Base-by-base conservation (phyloP, 2,797 vertebrate genomes). In the Otolemur crassicaudatus region DNA sequence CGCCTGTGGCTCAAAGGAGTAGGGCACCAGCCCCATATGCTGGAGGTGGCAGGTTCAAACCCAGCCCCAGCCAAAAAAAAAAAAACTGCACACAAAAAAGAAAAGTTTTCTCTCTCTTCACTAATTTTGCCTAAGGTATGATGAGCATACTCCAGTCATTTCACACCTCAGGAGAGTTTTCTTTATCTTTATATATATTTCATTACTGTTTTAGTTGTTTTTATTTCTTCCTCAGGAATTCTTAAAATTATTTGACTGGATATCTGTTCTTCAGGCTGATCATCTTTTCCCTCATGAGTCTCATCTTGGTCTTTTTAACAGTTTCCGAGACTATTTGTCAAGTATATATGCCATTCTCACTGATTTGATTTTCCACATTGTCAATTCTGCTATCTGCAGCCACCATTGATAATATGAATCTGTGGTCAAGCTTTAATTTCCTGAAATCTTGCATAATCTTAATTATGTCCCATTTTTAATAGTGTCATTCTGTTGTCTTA, bases 301-400 rank as follows among this genome's bases (percentile, higher is more conserved):
- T 34, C 14, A 27, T 40, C 5, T 92, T 92, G 83, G n/a, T 61
- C 27, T 13, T 94, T 94, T 63, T 92, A 49, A 80, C 27, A 69
- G 2, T 76, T 91, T 89, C 16, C 83, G 43, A 91, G 4, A n/a
- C 3, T 31, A 34, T 73, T 82, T 91, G 94, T 82, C 65, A 79
- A 73, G 69, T 82, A 61, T 61, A 23, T 70, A 43, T 67, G 27
- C 67, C n/a, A 70, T 87, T 87, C 12, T 92, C 63, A 89, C 2
- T 94, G 73, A 95, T 91, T 20, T 91, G 7, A 90, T 67, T 80
- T 87, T 88, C 34, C 80, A 27, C n/a, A 84, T 27, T 79, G n/a
- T 79, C 31, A 87, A 80, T 80, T 90, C 16, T 89, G 14, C 3
- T 61, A 20, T 63, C 37, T 70, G 77, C 2, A 75, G 29, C 4